Evolutionary conservation across 1,140 invertebrate genomes (phyloP).

Genomic region (Drosophila lowei): DNA sequence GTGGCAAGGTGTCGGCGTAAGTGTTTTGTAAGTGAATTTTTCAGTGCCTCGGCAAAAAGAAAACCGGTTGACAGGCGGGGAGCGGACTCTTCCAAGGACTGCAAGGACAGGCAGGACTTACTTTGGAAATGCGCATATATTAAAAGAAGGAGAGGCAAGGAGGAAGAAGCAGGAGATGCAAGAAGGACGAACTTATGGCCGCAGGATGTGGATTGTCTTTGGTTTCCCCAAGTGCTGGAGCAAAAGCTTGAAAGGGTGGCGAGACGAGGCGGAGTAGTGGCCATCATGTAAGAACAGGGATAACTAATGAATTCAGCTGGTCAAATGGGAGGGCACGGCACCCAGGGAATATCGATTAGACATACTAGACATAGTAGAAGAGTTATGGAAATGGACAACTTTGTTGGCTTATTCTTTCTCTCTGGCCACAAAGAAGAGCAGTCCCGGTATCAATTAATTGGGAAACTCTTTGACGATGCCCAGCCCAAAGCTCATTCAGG

Average conservation of each 20-base stretch:
- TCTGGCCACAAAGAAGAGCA: neutral
- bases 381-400: constrained; percentile 1
- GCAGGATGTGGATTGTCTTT: constrained; percentile 50
- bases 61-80: constrained; percentile 33
- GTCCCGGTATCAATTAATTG: constrained; percentile 25
- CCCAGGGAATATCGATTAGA: neutral
- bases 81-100: neutral
- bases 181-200: constrained; percentile 41
- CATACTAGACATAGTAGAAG: no score
- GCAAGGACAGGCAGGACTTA: constrained; percentile 37
- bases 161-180: neutral
- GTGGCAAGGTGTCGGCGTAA: constrained; percentile 65
- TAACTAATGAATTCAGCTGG: constrained; percentile 43
- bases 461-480: constrained; percentile 12
- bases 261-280: neutral
- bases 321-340: constrained; percentile 3
- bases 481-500: constrained; percentile 26
- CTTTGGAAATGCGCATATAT: constrained; percentile 61
- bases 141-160: constrained; percentile 13
- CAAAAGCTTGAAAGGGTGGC: constrained; percentile 9
- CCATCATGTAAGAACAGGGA: constrained; percentile 22
- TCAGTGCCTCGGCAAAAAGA: constrained; percentile 28
- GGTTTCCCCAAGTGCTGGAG: constrained; percentile 29
- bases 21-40: constrained; percentile 78
- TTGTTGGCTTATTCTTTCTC: neutral